These are phyloP conservation scores for Malacoctenus gilli DNA, from an alignment of 2,797 vertebrate genomes.

Conservation along the genomic window DNA sequence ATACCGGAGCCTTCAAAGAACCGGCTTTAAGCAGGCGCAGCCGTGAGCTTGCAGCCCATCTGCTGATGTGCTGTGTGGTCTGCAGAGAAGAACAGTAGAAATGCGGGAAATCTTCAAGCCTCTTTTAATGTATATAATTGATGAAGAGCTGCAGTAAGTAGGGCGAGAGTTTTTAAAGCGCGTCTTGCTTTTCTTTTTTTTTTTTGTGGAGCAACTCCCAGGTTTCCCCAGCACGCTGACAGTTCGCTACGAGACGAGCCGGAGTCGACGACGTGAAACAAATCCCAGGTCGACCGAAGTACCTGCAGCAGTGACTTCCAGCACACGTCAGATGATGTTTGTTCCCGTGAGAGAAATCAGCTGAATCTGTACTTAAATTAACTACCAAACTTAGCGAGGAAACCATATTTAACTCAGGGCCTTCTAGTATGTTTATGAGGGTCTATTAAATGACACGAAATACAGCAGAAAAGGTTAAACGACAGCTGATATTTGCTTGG, in stretches of 20 bases:
- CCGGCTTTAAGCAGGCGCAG: slow-evolving; percentile 5
- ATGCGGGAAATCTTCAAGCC: slow-evolving; percentile 37
- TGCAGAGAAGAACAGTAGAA: slow-evolving; percentile 40
- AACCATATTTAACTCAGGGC: too few relatives aligned
- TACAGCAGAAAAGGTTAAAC: too few relatives aligned
- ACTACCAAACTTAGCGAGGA: background rate
- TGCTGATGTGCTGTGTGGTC: slow-evolving; percentile 51
- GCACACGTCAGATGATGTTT: slow-evolving; percentile 34
- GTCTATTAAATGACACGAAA: too few relatives aligned
- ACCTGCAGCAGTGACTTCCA: slow-evolving; percentile 49
- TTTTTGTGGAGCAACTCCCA: slow-evolving; percentile 55
- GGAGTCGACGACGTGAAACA: slow-evolving; percentile 56
- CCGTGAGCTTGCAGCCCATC: slow-evolving; percentile 57
- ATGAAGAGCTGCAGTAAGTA: slow-evolving; percentile 64
- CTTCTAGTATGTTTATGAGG: too few relatives aligned
- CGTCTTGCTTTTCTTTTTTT: slow-evolving; percentile 40
- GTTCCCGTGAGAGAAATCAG: slow-evolving; percentile 23
- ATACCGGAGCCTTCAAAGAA: slow-evolving; percentile 33
- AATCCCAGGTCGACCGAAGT: slow-evolving; percentile 57
- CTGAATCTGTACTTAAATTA: slow-evolving; percentile 25
- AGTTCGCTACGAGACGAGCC: slow-evolving; percentile 32
- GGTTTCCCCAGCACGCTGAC: slow-evolving; percentile 46
- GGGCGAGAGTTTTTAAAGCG: slow-evolving; percentile 47
- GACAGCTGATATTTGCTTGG: too few relatives aligned
- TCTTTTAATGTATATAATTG: slow-evolving; percentile 62